Base-by-base conservation (phyloP, 1,140 invertebrate species). In the Patella vulgata region DNA sequence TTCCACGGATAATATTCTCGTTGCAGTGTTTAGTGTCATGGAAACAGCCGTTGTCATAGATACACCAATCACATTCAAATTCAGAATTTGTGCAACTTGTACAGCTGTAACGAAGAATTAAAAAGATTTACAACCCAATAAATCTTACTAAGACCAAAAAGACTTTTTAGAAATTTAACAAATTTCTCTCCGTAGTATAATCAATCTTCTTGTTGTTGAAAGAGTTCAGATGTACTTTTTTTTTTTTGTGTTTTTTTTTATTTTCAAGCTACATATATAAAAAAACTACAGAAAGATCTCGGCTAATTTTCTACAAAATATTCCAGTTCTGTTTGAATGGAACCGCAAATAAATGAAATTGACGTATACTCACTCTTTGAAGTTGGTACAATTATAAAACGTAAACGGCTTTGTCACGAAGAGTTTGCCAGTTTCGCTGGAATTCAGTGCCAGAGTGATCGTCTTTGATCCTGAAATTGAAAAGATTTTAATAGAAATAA, bases 11-110 rank as follows among this genome's bases (percentile, higher is more conserved):
- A 33, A 70, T 71, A 40, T 64, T 46, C 0, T 42, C 42, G 21
- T 64, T 51, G 40, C 75, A 78, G 1, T 54, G 42, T 8, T 63
- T 61, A n/a, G 68, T 66, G 51, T 74, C 54, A 51, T 72, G 70
- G 44, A 59, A 63, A 70, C 75, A 78, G 23, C 67, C 70, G 52
- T 78, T 75, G 39, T 75, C 70, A 58, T 70, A 71, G n/a, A 75
- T 48, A 68, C 75, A 78, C 75, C 75, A 78, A 56, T 78, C 68
- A 64, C 75, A 78, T 21, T 67, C 66, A 59, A 63, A 78, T 4
- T 39, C 46, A 43, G 71, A 75, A 57, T 69, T 65, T n/a, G 70
- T 68, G 59, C 75, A 78, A 3, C 51, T 40, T 17, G 69, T 57
- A 50, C 75, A 78, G 23, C 75, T 78, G 64, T 25, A 59, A 50